phyloP scores from a whole-genome alignment of 2,113 vertebrate species.

The Sterna hirundo region DNA sequence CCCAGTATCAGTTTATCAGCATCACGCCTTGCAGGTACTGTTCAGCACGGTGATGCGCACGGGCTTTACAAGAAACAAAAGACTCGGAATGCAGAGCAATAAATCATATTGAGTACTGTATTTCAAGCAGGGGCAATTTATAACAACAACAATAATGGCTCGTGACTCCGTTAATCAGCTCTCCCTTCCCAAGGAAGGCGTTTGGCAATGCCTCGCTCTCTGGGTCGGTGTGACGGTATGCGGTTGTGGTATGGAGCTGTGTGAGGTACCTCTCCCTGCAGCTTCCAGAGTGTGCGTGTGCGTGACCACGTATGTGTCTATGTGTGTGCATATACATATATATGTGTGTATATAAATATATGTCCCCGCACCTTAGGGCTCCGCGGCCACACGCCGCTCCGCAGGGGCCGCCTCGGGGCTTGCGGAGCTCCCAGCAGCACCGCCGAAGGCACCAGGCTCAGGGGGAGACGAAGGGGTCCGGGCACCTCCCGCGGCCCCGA shows the following conservation, averaged over 20 bases:
- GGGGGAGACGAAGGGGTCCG: no score
- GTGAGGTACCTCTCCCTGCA: neutral
- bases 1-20: neutral
- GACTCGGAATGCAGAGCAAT: neutral
- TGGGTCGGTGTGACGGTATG: neutral
- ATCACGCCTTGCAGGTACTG: neutral
- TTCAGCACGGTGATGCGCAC: neutral
- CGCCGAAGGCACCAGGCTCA: neutral
- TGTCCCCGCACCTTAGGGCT: neutral
- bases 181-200: neutral
- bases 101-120: neutral
- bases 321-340: no score
- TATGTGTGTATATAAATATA: no score
- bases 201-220: neutral
- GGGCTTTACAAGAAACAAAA: neutral
- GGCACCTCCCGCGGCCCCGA: neutral
- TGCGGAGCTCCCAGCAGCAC: neutral
- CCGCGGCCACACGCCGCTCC: neutral
- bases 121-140: neutral
- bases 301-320: neutral
- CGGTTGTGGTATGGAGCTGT: fast-evolving
- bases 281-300: neutral
- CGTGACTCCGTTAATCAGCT: neutral
- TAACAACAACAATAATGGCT: neutral
- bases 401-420: neutral